Conservation (phyloP, 2,797 vertebrate species). For the Sylvilagus floridanus region DNA sequence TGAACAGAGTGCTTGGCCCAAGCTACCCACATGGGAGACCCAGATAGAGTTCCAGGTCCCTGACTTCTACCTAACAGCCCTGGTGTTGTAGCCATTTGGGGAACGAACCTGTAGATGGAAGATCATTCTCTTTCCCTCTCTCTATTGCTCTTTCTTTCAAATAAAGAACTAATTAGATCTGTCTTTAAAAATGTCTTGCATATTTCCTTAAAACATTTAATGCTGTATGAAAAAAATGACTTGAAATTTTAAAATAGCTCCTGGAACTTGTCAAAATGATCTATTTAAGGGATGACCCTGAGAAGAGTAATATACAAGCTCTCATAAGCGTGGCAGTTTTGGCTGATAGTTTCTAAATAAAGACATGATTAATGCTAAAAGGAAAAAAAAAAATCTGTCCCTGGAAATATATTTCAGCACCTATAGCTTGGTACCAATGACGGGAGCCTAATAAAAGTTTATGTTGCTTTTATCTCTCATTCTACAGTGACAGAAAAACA, state of each 20-base stretch:
- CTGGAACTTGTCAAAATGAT: constrained; percentile 18
- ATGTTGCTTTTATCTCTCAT: not conserved
- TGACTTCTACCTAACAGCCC: too few relatives aligned
- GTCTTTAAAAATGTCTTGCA: not conserved
- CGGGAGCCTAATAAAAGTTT: not conserved
- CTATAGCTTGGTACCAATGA: not conserved
- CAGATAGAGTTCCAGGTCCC: too few relatives aligned
- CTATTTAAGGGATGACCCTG: not conserved
- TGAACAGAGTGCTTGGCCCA: too few relatives aligned
- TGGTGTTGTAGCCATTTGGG: too few relatives aligned
- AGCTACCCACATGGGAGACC: too few relatives aligned
- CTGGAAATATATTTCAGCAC: not conserved
- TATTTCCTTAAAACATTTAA: constrained; percentile 26
- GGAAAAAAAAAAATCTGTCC: not conserved
- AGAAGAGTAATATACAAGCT: constrained; percentile 20
- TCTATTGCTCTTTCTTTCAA: too few relatives aligned
- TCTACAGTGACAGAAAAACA: not conserved
- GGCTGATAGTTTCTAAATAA: constrained; percentile 32
- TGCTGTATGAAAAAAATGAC: not conserved
- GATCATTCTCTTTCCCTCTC: too few relatives aligned
- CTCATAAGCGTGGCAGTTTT: not conserved
- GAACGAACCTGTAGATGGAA: too few relatives aligned
- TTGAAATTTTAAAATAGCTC: constrained; percentile 30
- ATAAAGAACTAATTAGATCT: too few relatives aligned
- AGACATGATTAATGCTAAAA: not conserved